Base-by-base conservation (phyloP, 2,797 vertebrate genomes). In the Aulostomus chinensis region DNA sequence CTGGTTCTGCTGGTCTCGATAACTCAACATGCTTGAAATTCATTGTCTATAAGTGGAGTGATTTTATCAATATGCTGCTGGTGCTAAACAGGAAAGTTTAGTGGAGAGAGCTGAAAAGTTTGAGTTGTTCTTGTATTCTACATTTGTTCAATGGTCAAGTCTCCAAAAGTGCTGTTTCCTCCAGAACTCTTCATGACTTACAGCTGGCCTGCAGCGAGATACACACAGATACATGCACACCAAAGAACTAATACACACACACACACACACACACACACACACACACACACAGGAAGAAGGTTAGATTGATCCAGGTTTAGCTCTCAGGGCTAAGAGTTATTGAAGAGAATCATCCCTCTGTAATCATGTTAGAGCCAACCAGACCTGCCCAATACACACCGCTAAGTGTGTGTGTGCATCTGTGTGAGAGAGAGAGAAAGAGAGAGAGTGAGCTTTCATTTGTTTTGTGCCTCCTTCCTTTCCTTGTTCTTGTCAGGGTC, bases 311-410 rank as follows among this genome's bases (percentile, higher is more conserved):
- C 81, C 86, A 87, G 86, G 78, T 88, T 90, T 89, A 90, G 87
- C 89, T 91, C 87, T 88, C 81, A 83, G 85, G 86, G 89, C 87
- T 91, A 91, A 91, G 89, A 90, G 90, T 91, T 92, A 92, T 91
- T 92, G 90, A 88, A 85, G 87, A 89, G 83, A 87, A 90, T 91
- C 88, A 89, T 89, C 83, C 81, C 83, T 76, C 84, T 75, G 65
- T 92, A 91, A 92, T 92, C 83, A 73, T 86, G 89, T 91, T 90
- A 91, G 84, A 78, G 86, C 79, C 80, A 81, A 83, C 83, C 83
- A 88, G 86, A 90, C 84, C 78, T 88, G 78, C 71, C 71, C 83
- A 83, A 74, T 80, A 76, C 81, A 77, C 80, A 72, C 57, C 47
- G 65, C 47, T 58, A 32, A 36, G 46, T 37, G 48, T 51, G 43